Conservation (phyloP, 2,113 vertebrate genomes). For the Oceanites oceanicus region DNA sequence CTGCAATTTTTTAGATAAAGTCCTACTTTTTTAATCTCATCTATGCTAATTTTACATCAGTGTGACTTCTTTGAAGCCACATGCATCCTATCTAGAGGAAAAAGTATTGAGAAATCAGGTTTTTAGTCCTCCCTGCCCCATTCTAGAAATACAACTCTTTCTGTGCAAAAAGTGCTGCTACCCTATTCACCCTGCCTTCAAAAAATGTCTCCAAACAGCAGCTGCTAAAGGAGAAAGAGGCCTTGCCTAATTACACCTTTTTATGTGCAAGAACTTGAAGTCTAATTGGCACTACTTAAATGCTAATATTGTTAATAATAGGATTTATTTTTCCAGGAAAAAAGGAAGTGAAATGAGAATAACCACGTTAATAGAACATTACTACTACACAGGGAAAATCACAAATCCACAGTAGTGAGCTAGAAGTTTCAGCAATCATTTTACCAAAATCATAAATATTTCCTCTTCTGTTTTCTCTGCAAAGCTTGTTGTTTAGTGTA, state of each 20-base stretch:
- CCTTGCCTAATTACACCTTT: not conserved
- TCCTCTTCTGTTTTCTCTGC: not conserved
- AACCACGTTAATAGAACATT: not conserved
- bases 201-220: not conserved
- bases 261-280: not conserved
- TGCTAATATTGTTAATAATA: not conserved
- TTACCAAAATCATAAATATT: not conserved
- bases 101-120: not conserved
- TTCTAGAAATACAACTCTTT: not conserved
- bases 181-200: not conserved
- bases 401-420: not conserved
- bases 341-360: not conserved
- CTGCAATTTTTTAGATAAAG: not conserved
- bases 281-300: not conserved
- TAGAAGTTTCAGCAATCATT: not conserved
- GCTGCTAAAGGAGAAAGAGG: not conserved
- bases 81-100: not conserved
- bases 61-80: not conserved
- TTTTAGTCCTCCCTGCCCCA: not conserved
- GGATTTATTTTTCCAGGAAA: too few species aligned
- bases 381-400: not conserved
- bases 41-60: not conserved
- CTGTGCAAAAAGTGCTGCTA: not conserved
- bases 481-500: fast-evolving
- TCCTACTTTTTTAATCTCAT: not conserved